Evolutionary conservation across 1,140 invertebrate genomes (phyloP), one percentile per base, ranked within the genome.

Genomic region (Papilio polyxenes): DNA sequence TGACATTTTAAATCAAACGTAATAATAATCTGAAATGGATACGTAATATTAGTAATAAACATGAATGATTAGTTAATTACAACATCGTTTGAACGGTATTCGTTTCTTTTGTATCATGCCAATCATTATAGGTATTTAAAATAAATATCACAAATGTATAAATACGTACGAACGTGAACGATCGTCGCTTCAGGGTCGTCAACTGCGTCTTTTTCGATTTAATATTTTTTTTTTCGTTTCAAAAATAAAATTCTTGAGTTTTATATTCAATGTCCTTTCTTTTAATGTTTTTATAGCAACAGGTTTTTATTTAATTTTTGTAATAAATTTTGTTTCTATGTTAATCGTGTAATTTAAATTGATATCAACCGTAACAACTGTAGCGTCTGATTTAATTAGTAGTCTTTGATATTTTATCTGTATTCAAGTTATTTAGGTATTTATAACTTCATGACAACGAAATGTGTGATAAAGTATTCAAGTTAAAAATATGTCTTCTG

Each of bases 71-170:
- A 84, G 82, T 80, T 85, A 82, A 81, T 84, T 83, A 82, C 82
- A 81, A 84, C 81, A 82, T 62, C 53, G 78, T 65, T 80, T 81
- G 80, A 44, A 81, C 53, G 75, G 78, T 78, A 83, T 82, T 82
- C 81, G 83, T 83, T 85, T 85, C 82, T 80, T 78, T 82, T 87
- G 76, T 87, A 85, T 85, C 88, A 84, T 85, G 84, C 83, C 86
- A 89, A 87, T 89, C 87, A 85, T 88, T 89, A 86, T 89, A 85
- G 78, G 78, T 80, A 80, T 80, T 80, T 80, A 80, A 79, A 80
- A 80, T 80, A 65, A 80, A 80, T 80, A 80, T 80, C 78, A 80
- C 78, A 80, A 80, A 80, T 69, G 78, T 80, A 80, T 80, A 80
- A 80, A 80, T 87, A 87, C 85, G 85, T 85, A 86, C 84, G 69